Evolutionary conservation across 1,140 invertebrate genomes (phyloP), one percentile per base, ranked within the genome.

Genomic region (Anagrus nilaparvatae): DNA sequence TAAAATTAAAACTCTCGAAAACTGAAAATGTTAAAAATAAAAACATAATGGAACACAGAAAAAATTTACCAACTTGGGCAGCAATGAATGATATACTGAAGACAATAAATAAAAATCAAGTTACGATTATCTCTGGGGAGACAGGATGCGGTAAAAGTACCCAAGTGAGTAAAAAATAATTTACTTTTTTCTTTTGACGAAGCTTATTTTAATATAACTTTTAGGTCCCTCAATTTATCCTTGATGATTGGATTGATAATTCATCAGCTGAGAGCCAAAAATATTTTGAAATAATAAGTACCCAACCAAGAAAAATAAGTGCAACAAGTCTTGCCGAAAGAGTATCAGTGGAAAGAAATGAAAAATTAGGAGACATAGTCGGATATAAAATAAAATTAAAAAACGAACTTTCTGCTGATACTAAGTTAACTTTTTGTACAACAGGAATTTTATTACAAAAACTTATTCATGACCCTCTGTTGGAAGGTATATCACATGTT

Each of bases 131-230:
- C 40, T 83, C 83, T 50, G 88, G 87, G 6, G 84, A 88, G 50
- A 90, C 87, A 2, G 88, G 88, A 10, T 91, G 86, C 56, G 89
- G 88, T 13, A 92, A 92, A 69, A 86, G 82, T 50, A 92, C 88
- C 1, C 84, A 91, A 72, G 78, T 96, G 16, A n/a, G n/a, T n/a
- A n/a, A n/a, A n/a, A n/a, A n/a, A n/a, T n/a, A n/a, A n/a, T n/a
- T n/a, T n/a, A n/a, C n/a, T n/a, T n/a, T n/a, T n/a, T n/a, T n/a
- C n/a, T n/a, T n/a, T n/a, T n/a, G n/a, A n/a, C n/a, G n/a, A n/a
- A n/a, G n/a, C n/a, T n/a, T n/a, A n/a, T n/a, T n/a, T n/a, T n/a
- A n/a, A n/a, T n/a, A n/a, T n/a, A n/a, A n/a, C n/a, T n/a, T n/a
- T n/a, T n/a, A n/a, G n/a, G n/a, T n/a, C n/a, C 89, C 91, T 2